phyloP scores from a whole-genome alignment of 2,888 invertebrate genomes.

The Julus scanicus region DNA sequence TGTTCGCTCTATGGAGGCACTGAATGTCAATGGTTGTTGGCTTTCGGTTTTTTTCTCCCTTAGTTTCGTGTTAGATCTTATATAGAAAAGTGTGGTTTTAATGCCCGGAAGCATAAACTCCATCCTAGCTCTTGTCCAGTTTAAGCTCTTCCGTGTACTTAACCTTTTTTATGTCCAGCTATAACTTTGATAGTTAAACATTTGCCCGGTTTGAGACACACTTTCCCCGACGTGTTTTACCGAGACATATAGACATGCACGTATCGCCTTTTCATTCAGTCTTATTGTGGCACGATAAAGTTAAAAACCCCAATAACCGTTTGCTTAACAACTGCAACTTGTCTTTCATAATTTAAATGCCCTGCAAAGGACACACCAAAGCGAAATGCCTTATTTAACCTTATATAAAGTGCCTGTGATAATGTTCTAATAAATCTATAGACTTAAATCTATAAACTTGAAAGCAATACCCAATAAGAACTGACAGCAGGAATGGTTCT shows the following conservation, averaged over 20 bases:
- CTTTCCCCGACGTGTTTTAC: background rate
- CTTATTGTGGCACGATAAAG: background rate
- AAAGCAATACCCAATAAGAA: too few species aligned
- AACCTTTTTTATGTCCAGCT: constrained; percentile 31
- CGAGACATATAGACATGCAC: background rate
- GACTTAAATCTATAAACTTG: too few species aligned
- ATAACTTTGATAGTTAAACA: constrained; percentile 42
- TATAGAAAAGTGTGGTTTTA: constrained; percentile 24
- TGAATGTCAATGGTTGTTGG: background rate
- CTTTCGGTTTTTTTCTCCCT: background rate
- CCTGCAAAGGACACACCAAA: too few species aligned
- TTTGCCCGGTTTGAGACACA: constrained; percentile 25
- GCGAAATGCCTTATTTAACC: too few species aligned
- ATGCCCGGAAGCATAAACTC: constrained; percentile 42
- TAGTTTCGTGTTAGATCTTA: background rate
- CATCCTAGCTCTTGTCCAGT: constrained; percentile 38
- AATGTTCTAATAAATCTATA: too few species aligned
- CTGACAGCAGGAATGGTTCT: too few species aligned
- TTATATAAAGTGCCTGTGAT: too few species aligned
- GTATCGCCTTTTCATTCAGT: constrained; percentile 35
- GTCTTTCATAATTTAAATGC: constrained; percentile 42
- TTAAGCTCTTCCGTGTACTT: constrained; percentile 42
- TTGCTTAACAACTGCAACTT: constrained; percentile 42
- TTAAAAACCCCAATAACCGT: constrained; percentile 31
- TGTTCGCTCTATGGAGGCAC: constrained; percentile 39